phyloP scores from a whole-genome alignment of 64 coral and sea anemone genomes.

The Trachythela sp. region DNA sequence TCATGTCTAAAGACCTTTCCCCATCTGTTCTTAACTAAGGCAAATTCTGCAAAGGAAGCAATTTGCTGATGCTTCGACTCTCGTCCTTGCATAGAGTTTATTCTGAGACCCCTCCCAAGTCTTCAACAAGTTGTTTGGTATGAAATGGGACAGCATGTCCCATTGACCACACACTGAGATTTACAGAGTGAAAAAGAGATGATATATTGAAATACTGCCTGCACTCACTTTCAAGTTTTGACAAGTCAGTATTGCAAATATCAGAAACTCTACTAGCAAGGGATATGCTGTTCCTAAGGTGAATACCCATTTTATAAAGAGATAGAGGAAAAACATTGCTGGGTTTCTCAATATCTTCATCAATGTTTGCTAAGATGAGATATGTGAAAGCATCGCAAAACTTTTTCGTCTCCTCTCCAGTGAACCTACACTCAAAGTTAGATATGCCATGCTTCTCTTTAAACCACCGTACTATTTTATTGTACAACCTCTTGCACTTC shows the following conservation, averaged over 20 bases:
- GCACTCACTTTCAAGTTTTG: too few species aligned
- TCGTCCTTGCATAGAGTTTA: slow-evolving; percentile 10
- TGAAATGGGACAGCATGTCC: slow-evolving; percentile 20
- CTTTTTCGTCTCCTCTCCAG: background rate
- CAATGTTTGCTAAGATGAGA: background rate
- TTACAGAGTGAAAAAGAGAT: too few species aligned
- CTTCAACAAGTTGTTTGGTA: background rate
- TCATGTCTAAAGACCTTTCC: background rate
- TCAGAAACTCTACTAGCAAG: too few species aligned
- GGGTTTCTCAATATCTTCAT: background rate
- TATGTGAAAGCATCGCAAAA: background rate
- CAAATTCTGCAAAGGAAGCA: background rate
- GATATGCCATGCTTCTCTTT: slow-evolving; percentile 43
- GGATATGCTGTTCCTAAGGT: background rate
- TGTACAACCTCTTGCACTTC: slow-evolving; percentile 47
- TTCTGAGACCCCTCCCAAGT: slow-evolving; percentile 1
- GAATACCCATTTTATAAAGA: background rate
- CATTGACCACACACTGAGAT: background rate
- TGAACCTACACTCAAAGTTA: slow-evolving; percentile 48
- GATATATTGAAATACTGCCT: too few species aligned
- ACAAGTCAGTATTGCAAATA: too few species aligned
- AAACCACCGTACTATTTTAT: slow-evolving; percentile 44
- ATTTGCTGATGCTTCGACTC: background rate
- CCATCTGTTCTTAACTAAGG: background rate
- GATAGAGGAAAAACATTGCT: background rate